These are phyloP conservation scores for Lysandra bellargus DNA, from an alignment of 2,888 invertebrate genomes.

Conservation along the genomic window DNA sequence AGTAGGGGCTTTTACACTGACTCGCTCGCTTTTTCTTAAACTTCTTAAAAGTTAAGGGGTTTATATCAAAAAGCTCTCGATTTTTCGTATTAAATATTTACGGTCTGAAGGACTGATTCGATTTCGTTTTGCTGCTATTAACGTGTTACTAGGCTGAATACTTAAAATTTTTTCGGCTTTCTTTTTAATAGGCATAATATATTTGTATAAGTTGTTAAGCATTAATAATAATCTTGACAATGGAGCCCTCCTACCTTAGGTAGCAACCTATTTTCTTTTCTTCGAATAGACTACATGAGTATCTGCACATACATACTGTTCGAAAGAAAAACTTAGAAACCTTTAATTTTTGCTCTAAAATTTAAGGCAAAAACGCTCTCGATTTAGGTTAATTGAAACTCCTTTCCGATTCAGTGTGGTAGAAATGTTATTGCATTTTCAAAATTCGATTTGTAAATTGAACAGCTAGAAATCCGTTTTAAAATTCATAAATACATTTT, in stretches of 20 bases:
- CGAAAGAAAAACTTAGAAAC: too few species aligned
- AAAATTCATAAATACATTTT: constrained; percentile 18
- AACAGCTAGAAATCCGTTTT: background rate
- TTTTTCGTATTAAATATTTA: constrained; percentile 8
- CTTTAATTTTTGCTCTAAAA: too few species aligned
- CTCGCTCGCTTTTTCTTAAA: constrained; percentile 57
- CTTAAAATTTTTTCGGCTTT: background rate
- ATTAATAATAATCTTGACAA: too few species aligned
- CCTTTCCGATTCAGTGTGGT: too few species aligned
- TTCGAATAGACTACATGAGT: too few species aligned
- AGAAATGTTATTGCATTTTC: too few species aligned
- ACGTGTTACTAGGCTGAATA: background rate
- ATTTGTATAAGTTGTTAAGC: too few species aligned
- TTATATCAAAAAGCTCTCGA: constrained; percentile 54
- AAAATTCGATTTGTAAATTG: background rate
- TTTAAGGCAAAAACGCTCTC: too few species aligned
- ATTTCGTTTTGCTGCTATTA: background rate
- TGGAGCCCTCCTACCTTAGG: too few species aligned
- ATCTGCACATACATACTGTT: too few species aligned
- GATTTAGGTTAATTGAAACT: too few species aligned
- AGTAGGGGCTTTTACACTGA: constrained; percentile 57
- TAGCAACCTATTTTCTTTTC: too few species aligned
- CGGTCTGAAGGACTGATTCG: background rate
- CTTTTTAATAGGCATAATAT: background rate
- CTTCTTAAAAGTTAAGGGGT: constrained; percentile 65